Conservation (phyloP, 37 sponge, comb jelly and placozoan species). For the Eunapius fragilis region DNA sequence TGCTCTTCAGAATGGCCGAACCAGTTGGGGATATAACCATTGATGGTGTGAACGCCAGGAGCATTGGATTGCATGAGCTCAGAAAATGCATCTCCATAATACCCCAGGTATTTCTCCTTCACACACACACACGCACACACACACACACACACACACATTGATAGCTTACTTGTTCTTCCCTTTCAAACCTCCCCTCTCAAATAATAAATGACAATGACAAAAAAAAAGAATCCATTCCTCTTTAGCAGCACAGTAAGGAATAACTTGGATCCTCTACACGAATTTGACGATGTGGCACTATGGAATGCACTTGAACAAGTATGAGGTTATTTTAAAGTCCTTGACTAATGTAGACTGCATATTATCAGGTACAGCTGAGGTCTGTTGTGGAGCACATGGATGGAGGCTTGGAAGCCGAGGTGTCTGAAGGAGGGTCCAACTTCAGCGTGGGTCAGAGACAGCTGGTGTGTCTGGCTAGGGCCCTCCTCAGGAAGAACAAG, state of each 20-base stretch:
- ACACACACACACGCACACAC: not conserved
- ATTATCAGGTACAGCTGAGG: slow-evolving; percentile 57
- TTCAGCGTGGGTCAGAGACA: slow-evolving; percentile 82
- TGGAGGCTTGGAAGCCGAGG: slow-evolving; percentile 38
- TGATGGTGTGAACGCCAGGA: slow-evolving; percentile 54
- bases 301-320: slow-evolving; percentile 71
- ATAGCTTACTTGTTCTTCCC: no score
- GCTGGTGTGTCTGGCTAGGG: slow-evolving; percentile 77
- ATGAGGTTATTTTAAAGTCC: not conserved
- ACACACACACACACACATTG: not conserved
- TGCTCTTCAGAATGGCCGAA: slow-evolving; percentile 75
- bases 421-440: slow-evolving; percentile 73
- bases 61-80: slow-evolving; percentile 65
- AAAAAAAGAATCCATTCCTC: slow-evolving; percentile 60
- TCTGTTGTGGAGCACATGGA: slow-evolving; percentile 14
- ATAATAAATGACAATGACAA: not conserved
- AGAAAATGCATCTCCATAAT: slow-evolving; percentile 65
- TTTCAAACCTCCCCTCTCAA: no score
- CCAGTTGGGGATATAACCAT: slow-evolving; percentile 62
- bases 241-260: slow-evolving; percentile 71
- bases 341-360: not conserved
- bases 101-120: slow-evolving; percentile 35
- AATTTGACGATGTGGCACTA: slow-evolving; percentile 50
- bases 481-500: slow-evolving; percentile 74
- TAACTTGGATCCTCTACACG: slow-evolving; percentile 74